phyloP scores from a whole-genome alignment of 2,113 vertebrate species.

The Typhlomys cinereus region DNA sequence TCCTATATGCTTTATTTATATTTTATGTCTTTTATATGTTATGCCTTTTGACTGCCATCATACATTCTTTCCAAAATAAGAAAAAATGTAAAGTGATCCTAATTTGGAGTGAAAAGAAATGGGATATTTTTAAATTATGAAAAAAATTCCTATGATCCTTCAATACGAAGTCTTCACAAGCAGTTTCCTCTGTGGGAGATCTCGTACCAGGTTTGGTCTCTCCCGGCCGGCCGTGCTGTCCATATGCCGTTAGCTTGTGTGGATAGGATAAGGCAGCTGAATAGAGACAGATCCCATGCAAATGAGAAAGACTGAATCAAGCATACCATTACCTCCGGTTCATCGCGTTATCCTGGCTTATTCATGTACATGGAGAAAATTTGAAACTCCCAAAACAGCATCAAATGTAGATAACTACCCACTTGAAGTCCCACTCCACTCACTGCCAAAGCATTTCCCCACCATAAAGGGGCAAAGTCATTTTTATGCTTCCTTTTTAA shows the following conservation, averaged over 20 bases:
- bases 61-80: slow-evolving; percentile 40
- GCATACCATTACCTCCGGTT: background rate
- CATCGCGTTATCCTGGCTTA: background rate
- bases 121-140: slow-evolving; percentile 1
- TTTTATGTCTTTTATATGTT: background rate
- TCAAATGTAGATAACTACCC: background rate
- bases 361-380: background rate
- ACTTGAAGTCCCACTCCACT: background rate
- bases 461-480: background rate
- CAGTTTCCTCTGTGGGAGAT: background rate
- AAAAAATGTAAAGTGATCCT: slow-evolving; percentile 24
- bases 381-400: background rate
- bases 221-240: background rate
- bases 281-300: background rate
- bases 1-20: slow-evolving; percentile 8
- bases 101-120: slow-evolving; percentile 28
- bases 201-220: background rate
- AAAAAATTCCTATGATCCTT: background rate
- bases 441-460: background rate
- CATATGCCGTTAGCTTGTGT: background rate
- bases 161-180: slow-evolving; percentile 29
- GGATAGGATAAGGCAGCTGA: background rate
- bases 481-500: background rate
- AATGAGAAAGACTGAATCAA: background rate
- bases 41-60: background rate